Conservation (phyloP, 2,888 invertebrate species). For the Agriopis marginaria region DNA sequence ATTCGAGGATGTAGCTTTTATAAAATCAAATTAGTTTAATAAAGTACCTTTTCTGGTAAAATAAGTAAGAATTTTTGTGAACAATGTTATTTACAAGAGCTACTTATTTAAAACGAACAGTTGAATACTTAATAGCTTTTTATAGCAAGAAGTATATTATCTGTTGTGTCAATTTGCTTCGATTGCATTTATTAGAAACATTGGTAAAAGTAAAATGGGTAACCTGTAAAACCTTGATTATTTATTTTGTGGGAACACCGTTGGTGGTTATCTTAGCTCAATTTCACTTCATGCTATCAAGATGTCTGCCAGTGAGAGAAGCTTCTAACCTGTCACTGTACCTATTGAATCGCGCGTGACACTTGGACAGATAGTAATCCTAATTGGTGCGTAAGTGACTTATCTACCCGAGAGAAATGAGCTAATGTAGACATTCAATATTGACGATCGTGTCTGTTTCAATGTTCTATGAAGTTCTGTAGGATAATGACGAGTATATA, state of each 20-base stretch:
- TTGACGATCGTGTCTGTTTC: constrained; percentile 56
- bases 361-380: constrained; percentile 52
- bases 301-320: too few relatives aligned
- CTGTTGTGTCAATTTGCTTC: neutral
- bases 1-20: constrained; percentile 47
- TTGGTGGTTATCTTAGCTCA: too few relatives aligned
- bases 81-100: constrained; percentile 31
- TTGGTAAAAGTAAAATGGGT: too few relatives aligned
- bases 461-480: constrained; percentile 18
- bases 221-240: too few relatives aligned
- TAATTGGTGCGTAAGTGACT: constrained; percentile 65
- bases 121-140: constrained; percentile 19
- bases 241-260: too few relatives aligned
- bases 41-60: constrained; percentile 49
- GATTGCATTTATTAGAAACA: too few relatives aligned
- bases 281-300: neutral
- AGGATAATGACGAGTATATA: neutral
- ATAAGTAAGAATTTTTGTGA: constrained; percentile 36
- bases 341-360: constrained; percentile 38
- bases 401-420: constrained; percentile 69
- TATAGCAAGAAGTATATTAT: neutral
- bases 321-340: too few relatives aligned
- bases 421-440: constrained; percentile 66
- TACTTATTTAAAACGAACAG: constrained; percentile 23
- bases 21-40: constrained; percentile 55